Base-by-base conservation (phyloP, 2,113 vertebrate genomes). In the Eurypyga helias region DNA sequence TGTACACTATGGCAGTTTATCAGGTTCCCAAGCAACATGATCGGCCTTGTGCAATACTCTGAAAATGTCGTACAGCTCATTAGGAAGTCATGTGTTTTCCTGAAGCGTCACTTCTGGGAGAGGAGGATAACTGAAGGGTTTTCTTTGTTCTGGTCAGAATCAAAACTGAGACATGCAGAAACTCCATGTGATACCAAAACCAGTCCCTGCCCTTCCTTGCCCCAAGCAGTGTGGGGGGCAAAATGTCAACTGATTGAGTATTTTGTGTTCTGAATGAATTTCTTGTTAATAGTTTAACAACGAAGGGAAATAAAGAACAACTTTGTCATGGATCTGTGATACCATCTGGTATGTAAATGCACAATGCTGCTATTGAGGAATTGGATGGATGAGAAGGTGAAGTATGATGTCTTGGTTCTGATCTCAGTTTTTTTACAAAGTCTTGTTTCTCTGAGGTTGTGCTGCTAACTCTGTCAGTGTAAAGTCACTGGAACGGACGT, bases 131-230 rank as follows among this genome's bases (percentile, higher is more conserved):
- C 70, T 76, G 54, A 95, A 87, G 29, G 5, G 10, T 3, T 2
- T 23, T 48, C 12, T 48, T 90, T 55, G 31, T 33, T 92, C 80
- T 79, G 83, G 54, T 92, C 52, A 83, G 48, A 72, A 48, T 48
- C n/a, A 62, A 54, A 83, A 75, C 13, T 17, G 16, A 60, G 46
- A 77, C 29, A 65, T 28, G 51, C 14, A 69, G 24, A 87, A 92
- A 79, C 79, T 25, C 11, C 94, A 88, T 71, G 78, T 96, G 93
- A 97, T 72, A 77, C 17, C 62, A 88, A 76, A 83, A 20, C 9
- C 7, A 33, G 9, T n/a, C 19, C 80, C 18, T 87, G n/a, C 23
- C 60, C 57, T 54, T 90, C 31, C 14, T 92, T 78, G 48, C 75
- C 54, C 91, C n/a, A 52, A 84, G 76, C 49, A 52, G 28, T 81